Conservation (phyloP, 2,797 vertebrate genomes). For the Pseudomugil gertrudae region DNA sequence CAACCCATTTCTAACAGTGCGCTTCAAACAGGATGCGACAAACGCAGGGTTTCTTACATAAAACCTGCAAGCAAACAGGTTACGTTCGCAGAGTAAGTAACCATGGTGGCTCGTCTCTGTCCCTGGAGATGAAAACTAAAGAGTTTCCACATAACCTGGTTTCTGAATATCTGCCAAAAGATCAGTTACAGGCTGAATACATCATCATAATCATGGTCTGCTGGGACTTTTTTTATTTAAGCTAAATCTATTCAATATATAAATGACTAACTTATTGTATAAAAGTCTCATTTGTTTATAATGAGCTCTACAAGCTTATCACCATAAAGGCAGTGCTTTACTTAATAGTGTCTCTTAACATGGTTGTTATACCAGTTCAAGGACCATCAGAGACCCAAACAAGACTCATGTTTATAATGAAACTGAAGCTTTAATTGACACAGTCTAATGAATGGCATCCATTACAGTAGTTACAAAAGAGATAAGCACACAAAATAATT, state of each 20-base stretch:
- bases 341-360: slow-evolving; percentile 32
- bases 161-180: no score
- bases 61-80: no score
- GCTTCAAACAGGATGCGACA: no score
- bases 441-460: slow-evolving; percentile 25
- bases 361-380: slow-evolving; percentile 25
- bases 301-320: slow-evolving; percentile 21
- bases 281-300: slow-evolving; percentile 16
- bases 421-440: slow-evolving; percentile 15
- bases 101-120: no score
- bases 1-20: no score
- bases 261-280: background rate
- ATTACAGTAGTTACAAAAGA: slow-evolving; percentile 18
- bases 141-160: no score
- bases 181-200: no score
- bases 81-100: no score
- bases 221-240: no score
- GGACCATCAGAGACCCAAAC: slow-evolving; percentile 30
- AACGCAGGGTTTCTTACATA: no score
- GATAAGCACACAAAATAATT: slow-evolving; percentile 11
- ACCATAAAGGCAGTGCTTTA: slow-evolving; percentile 1
- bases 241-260: background rate
- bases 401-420: slow-evolving; percentile 31
- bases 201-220: no score
- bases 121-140: no score